Evolutionary conservation across 2,113 vertebrate species (phyloP).

Genomic region (Leiothrix lutea): DNA sequence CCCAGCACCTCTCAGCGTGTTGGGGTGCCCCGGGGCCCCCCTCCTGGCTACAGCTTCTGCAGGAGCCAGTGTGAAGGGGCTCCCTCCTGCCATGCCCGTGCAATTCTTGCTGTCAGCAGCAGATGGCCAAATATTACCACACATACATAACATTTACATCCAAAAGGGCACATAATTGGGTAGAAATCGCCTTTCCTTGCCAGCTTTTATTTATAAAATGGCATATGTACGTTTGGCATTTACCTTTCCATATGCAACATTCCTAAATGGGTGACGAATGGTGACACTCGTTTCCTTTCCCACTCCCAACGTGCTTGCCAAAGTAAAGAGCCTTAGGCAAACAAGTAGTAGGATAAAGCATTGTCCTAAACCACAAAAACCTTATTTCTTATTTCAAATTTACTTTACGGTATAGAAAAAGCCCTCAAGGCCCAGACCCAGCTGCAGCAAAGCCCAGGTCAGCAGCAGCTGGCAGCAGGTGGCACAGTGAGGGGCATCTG

Average conservation of each 20-base stretch:
- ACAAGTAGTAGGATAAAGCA: background rate
- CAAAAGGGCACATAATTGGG: background rate
- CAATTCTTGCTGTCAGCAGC: slow-evolving; percentile 53
- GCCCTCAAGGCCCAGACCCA: accelerated
- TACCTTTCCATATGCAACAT: background rate
- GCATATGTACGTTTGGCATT: slow-evolving; percentile 24
- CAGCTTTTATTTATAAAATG: slow-evolving; percentile 28
- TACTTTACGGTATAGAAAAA: background rate
- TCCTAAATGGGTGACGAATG: background rate
- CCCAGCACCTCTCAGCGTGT: too few relatives aligned
- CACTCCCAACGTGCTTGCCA: background rate
- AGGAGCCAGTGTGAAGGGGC: background rate
- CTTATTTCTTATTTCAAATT: background rate
- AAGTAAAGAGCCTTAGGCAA: background rate
- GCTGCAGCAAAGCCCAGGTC: background rate
- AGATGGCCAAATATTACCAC: slow-evolving; percentile 65
- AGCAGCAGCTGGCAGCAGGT: background rate
- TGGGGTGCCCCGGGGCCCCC: accelerated
- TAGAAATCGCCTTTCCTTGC: background rate
- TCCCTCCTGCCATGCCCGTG: background rate
- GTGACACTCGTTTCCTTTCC: background rate
- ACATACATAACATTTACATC: slow-evolving; percentile 38
- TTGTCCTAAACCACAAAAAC: background rate
- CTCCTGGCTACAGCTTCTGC: accelerated
- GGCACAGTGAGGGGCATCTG: background rate